Percentiles rank a stretch among this genome's conserved stretches.
phyloP scores from a whole-genome alignment of 2,888 invertebrate species.

The Molorchus minor region DNA sequence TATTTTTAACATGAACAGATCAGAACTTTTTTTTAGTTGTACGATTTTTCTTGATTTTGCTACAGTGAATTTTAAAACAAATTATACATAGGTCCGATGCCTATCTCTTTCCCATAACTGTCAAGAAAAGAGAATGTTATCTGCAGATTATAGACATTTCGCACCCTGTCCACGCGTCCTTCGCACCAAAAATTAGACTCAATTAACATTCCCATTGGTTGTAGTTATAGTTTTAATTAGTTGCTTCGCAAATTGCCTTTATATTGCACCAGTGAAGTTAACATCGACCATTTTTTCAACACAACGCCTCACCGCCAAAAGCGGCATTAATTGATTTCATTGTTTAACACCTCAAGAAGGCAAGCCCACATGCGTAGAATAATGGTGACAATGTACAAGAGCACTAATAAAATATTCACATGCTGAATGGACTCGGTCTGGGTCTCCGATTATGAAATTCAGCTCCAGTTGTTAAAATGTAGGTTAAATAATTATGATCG shows the following conservation, averaged over 20 bases:
- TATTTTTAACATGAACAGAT: too few species aligned
- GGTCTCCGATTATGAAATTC: slow-evolving; percentile 1
- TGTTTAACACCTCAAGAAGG: neutral
- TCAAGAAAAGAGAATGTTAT: neutral
- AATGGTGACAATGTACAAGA: neutral
- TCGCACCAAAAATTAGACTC: neutral
- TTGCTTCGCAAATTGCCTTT: neutral
- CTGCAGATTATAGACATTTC: neutral
- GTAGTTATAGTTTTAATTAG: neutral
- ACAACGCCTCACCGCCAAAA: neutral
- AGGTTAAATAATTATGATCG: neutral
- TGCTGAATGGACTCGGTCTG: neutral
- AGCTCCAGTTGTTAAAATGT: neutral
- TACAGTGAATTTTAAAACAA: too few species aligned
- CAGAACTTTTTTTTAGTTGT: too few species aligned
- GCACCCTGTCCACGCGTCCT: neutral
- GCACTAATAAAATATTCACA: neutral
- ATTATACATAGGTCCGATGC: too few species aligned
- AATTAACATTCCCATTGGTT: neutral
- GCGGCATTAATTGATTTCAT: neutral
- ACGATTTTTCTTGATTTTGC: too few species aligned
- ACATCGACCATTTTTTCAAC: neutral
- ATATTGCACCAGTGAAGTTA: neutral
- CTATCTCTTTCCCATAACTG: too few species aligned
- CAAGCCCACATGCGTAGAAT: neutral